Evolutionary conservation across 2,888 invertebrate species (phyloP), one percentile per base, ranked within the genome.

Genomic region (Megaustenia siamemsis): DNA sequence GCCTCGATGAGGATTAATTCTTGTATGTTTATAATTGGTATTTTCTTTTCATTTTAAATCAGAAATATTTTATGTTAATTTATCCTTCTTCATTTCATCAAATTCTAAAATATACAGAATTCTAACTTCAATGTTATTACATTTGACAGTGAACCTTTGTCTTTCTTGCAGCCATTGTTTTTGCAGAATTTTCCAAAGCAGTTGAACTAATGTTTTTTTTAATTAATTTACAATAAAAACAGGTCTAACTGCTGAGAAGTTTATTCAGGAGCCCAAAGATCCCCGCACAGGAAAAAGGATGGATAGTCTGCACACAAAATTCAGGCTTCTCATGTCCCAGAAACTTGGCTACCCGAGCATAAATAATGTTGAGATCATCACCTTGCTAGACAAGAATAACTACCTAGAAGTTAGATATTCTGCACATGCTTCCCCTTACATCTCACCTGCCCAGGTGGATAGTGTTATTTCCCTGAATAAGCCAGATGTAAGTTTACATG

Each of bases 171-270:
- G 6, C 45, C 12, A 10, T 45, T 10, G 45, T 45, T 45, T 12
- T 45, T 45, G 45, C 45, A 45, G 45, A 45, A 12, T 45, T 45
- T 6, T 45, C 12, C 12, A 10, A 45, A 45, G 45, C 45, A 45
- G 45, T 12, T 12, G 45, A n/a, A n/a, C n/a, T n/a, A n/a, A n/a
- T n/a, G n/a, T n/a, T n/a, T n/a, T n/a, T n/a, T n/a, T n/a, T n/a
- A n/a, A n/a, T 45, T 45, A 12, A 45, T 45, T 45, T 45, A 45
- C 45, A 45, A 45, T n/a, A n/a, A 6, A 24, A 71, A 43, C 87
- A 49, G 98, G 98, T 63, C 97, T 98, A 92, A 97, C 98, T 0
- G 98, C 98, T 92, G 98, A 99, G 94, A 98, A 99, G 93, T 99
- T 99, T 92, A 97, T 99, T 88, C 89, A 89, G 45, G 86, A 89